Percentiles rank a stretch among this genome's conserved stretches.
Evolutionary conservation across 37 sponge, comb jelly and placozoan species (phyloP).

Genomic region (Ianthella basta): DNA sequence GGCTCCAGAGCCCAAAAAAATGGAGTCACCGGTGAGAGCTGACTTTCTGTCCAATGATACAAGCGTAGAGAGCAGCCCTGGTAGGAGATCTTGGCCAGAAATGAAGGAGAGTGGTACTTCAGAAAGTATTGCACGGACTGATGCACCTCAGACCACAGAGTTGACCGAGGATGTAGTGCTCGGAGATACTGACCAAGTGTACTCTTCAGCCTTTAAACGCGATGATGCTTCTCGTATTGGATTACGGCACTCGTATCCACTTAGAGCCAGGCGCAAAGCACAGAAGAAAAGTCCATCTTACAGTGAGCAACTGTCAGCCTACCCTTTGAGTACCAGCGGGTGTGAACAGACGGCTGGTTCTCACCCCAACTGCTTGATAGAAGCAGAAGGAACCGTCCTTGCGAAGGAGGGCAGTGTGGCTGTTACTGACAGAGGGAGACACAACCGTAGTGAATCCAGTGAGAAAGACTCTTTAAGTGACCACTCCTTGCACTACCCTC

Average conservation of each 20-base stretch:
- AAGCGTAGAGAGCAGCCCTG: not conserved
- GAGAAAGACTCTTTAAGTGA: constrained; percentile 27
- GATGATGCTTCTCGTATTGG: constrained; percentile 15
- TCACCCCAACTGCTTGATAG: not conserved
- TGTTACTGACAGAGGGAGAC: not conserved
- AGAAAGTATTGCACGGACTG: too few relatives aligned
- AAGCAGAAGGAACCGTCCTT: not conserved
- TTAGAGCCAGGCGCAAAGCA: not conserved
- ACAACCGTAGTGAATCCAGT: not conserved
- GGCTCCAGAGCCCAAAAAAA: not conserved
- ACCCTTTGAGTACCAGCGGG: not conserved
- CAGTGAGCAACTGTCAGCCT: not conserved
- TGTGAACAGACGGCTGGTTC: too few relatives aligned
- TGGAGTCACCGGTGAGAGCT: not conserved
- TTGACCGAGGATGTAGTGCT: not conserved
- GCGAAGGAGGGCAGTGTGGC: not conserved
- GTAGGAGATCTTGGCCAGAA: too few relatives aligned
- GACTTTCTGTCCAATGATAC: not conserved
- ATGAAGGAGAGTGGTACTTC: not conserved
- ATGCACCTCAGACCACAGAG: not conserved
- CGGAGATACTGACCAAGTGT: too few relatives aligned
- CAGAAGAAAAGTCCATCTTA: not conserved
- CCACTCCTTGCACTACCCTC: not conserved
- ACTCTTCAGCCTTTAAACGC: not conserved
- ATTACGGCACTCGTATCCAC: constrained; percentile 13